Base-by-base conservation (phyloP, 2,888 invertebrate species). In the Lasioglossum lativentre region DNA sequence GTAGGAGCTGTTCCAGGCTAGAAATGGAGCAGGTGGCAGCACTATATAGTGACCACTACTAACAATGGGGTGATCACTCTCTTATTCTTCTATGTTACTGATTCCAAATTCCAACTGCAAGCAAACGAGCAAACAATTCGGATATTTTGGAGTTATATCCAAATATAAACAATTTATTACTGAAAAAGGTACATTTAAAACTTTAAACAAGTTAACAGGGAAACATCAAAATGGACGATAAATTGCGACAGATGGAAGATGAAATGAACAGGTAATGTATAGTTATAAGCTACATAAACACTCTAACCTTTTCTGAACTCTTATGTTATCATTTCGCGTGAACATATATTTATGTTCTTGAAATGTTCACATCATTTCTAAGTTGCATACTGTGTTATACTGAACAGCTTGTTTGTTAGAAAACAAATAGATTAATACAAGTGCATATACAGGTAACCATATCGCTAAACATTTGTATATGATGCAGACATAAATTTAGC, bases 241-340 rank as follows among this genome's bases (percentile, higher is more conserved):
- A 97, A 96, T 96, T 97, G 91, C 96, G 97, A 91, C 97, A 97
- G 95, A 98, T 98, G 97, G 98, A 98, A 95, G 98, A 98, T 95
- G 98, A 98, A 96, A 98, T 98, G 97, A 98, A 97, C 94, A 97
- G 98, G 97, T 97, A 90, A 27, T 12, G 42, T 56, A 38, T 72
- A 80, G n/a, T 80, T 72, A 45, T 27, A 45, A 76, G 52, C 2
- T 56, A 66, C 23, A 42, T 16, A 42, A 78, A 45, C 1, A 63
- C 78, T 10, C 66, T 85, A 72, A 77, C 63, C 82, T 40, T 23
- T 75, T 5, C 19, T 14, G 23, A 38, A 72, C 2, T 74, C 45
- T 14, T 12, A 12, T 74, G 47, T 75, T 52, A 47, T 47, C 56
- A 0, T 68, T 42, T 70, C 12, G n/a, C 34, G 30, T 42, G 2